These are phyloP conservation scores for Centrocercus urophasianus DNA, from an alignment of 2,113 vertebrate genomes.

Conservation along the genomic window DNA sequence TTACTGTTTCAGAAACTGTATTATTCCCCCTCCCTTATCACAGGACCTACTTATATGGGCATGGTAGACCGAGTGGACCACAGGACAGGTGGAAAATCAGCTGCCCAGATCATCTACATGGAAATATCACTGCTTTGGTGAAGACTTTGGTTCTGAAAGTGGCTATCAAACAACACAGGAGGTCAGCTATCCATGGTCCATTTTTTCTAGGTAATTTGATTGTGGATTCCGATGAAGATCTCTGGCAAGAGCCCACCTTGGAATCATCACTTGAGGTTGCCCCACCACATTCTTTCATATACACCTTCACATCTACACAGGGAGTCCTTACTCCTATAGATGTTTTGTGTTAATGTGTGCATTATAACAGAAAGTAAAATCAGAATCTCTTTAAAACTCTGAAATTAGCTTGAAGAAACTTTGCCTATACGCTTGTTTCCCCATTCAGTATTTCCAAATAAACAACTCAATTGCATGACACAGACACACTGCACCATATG, in stretches of 20 bases:
- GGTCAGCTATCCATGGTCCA: background rate
- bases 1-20: background rate
- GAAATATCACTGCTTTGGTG: background rate
- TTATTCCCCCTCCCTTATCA: background rate
- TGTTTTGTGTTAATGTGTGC: background rate
- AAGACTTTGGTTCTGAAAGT: background rate
- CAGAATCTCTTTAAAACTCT: background rate
- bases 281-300: background rate
- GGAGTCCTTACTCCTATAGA: background rate
- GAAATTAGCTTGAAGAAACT: background rate
- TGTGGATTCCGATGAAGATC: background rate
- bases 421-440: background rate
- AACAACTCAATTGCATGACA: background rate
- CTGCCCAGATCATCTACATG: background rate
- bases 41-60: rapidly evolving
- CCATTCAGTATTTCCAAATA: background rate
- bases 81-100: background rate
- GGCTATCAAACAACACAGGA: background rate
- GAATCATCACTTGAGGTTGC: rapidly evolving
- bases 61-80: background rate
- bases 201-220: background rate
- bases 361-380: background rate
- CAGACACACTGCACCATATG: background rate
- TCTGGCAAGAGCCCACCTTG: background rate
- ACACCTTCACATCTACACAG: background rate